Percentiles rank a stretch among this genome's conserved stretches.
phyloP scores from a whole-genome alignment of 2,797 vertebrate species.

The Malurus leucopterus region DNA sequence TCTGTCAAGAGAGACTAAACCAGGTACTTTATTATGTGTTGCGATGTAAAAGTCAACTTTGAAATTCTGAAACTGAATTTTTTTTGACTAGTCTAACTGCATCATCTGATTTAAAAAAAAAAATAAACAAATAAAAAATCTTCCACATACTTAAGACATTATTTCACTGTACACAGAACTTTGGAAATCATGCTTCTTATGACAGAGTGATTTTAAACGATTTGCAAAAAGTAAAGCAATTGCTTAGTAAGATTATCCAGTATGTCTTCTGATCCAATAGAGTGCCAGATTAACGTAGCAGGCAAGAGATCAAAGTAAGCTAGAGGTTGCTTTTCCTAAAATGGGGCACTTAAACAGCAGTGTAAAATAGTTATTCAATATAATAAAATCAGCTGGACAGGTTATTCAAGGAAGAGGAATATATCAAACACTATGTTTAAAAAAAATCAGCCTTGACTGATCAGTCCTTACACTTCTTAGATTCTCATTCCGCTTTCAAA shows the following conservation, averaged over 20 bases:
- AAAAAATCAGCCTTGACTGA: neutral
- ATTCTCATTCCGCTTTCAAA: neutral
- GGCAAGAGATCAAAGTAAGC: accelerated
- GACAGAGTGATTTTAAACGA: neutral
- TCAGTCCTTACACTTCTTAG: neutral
- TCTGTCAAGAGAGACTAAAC: neutral
- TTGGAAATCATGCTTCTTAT: neutral
- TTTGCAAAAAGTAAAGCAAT: neutral
- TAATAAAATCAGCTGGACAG: neutral
- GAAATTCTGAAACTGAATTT: neutral
- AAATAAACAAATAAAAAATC: neutral
- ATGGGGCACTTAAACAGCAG: neutral
- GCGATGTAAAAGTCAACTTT: neutral
- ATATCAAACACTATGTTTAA: neutral
- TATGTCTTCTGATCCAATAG: neutral
- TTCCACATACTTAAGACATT: neutral
- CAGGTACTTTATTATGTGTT: neutral
- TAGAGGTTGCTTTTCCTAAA: neutral
- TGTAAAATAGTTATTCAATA: neutral
- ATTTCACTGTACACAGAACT: neutral
- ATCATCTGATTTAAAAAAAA: neutral
- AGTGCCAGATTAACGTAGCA: neutral
- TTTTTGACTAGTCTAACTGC: neutral
- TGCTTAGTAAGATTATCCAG: neutral
- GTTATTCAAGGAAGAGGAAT: neutral